These are phyloP conservation scores for Ochotona princeps DNA, from an alignment of 2,113 vertebrate species.

Conservation along the genomic window DNA sequence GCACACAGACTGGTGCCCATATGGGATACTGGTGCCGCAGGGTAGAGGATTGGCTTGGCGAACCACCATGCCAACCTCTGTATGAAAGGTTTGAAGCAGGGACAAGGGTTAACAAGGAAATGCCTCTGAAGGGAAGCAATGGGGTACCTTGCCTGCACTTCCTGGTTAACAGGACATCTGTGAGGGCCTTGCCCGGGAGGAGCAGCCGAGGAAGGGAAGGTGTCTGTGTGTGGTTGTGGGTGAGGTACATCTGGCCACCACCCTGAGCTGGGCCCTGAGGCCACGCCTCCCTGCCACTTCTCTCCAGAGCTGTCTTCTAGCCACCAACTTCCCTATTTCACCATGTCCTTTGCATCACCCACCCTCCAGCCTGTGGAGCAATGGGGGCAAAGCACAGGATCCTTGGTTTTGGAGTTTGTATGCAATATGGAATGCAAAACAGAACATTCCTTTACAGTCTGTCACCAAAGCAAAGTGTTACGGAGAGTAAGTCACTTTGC, in stretches of 20 bases:
- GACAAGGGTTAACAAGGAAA: neutral
- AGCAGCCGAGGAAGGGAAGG: neutral
- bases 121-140: neutral
- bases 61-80: neutral
- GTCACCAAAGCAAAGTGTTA: conserved; percentile 76
- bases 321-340: neutral
- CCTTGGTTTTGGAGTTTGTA: conserved; percentile 49
- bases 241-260: fast-evolving
- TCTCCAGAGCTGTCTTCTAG: neutral
- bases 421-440: conserved; percentile 65
- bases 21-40: no score
- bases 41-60: no score
- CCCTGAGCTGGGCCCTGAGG: neutral
- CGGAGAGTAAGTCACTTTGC: conserved; percentile 82
- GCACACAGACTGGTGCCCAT: no score
- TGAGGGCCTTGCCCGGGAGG: neutral
- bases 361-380: neutral
- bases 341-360: neutral
- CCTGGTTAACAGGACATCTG: neutral
- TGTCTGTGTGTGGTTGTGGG: neutral
- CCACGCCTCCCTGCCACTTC: neutral
- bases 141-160: neutral
- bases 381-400: conserved; percentile 33
- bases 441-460: conserved; percentile 72
- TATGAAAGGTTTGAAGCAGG: neutral